A percentile compares a stretch with the other conserved stretches of the same genome.
phyloP scores from a whole-genome alignment of 2,888 invertebrate species.

The Acanthopleura granulata region DNA sequence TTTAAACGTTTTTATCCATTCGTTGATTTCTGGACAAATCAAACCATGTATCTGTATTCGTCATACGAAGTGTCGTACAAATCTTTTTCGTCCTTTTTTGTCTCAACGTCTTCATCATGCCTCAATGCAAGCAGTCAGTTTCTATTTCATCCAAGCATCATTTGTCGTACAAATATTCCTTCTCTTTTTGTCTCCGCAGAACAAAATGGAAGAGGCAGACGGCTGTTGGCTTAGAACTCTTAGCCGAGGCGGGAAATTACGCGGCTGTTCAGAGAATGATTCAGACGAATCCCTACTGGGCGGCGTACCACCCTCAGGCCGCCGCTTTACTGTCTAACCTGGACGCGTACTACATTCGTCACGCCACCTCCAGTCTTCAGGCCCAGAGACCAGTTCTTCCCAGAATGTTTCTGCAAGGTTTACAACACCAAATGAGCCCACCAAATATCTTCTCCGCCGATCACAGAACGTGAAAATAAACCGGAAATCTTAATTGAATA shows the following conservation, averaged over 20 bases:
- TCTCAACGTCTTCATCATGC: too few relatives aligned
- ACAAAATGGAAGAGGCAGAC: slow-evolving; percentile 99
- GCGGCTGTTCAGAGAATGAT: slow-evolving; percentile 95
- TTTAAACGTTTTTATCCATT: too few relatives aligned
- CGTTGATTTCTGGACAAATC: too few relatives aligned
- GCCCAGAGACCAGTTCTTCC: slow-evolving; percentile 59
- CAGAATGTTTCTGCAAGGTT: slow-evolving; percentile 58
- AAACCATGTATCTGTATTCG: too few relatives aligned
- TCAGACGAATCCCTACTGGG: slow-evolving; percentile 70
- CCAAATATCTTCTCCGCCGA: slow-evolving; percentile 20
- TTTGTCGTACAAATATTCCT: neutral
- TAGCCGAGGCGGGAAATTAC: slow-evolving; percentile 97
- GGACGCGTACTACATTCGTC: slow-evolving; percentile 60
- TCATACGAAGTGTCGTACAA: too few relatives aligned
- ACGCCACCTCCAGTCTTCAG: slow-evolving; percentile 36
- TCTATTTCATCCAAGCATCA: too few relatives aligned
- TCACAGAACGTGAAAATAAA: slow-evolving; percentile 4
- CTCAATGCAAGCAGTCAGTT: too few relatives aligned
- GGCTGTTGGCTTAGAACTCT: slow-evolving; percentile 94
- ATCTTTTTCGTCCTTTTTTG: too few relatives aligned
- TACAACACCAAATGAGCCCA: slow-evolving; percentile 36
- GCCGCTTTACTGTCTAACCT: slow-evolving; percentile 56
- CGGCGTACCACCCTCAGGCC: slow-evolving; percentile 64
- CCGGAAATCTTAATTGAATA: too few relatives aligned
- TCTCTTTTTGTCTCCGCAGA: slow-evolving; percentile 72